Evolutionary conservation across 1,140 invertebrate genomes (phyloP), one percentile per base, ranked within the genome.

Genomic region (Bombus affinis): DNA sequence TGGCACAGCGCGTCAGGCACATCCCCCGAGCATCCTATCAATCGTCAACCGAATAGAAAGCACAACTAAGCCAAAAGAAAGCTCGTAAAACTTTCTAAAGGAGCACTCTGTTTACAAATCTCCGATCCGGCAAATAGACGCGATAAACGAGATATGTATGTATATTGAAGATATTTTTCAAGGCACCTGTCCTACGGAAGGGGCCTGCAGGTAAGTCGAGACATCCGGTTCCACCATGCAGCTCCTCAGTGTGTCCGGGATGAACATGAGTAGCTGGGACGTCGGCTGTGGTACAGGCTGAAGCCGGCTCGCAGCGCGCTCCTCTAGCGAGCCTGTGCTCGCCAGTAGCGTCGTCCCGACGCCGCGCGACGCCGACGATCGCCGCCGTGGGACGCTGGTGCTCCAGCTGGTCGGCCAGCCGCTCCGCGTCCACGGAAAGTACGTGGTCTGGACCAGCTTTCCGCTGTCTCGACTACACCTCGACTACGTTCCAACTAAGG

Each of bases 191-290:
- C 97, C 97, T 94, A 97, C 97, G 94, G 97, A 97, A 95, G 97
- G 97, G 94, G 97, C 97, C 95, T 97, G 97, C 93, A 97, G 96
- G 95, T 97, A 97, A 92, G 97, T 97, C 93, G 97, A 97, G 93
- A 97, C 97, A 97, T 97, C 97, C 95, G 97, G 97, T 96, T 97
- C 97, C 96, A 97, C 97, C 97, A 97, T 97, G 96, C 97, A 97
- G 96, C 97, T 97, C 95, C 97, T 96, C 93, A 97, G 95, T 92
- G 97, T 96, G 93, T 97, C 97, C 94, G 97, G 97, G 96, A 97
- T 97, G 95, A 97, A 97, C 97, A 97, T 97, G 96, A 96, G 96
- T 96, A 95, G 93, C 88, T 94, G 92, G 92, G 93, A 93, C 93
- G 93, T 92, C 93, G 86, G 89, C 91, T 87, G 91, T 90, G 89